Base-by-base conservation (phyloP, 92 coral and sea anemone genomes). In the Plumapathes pennacea region DNA sequence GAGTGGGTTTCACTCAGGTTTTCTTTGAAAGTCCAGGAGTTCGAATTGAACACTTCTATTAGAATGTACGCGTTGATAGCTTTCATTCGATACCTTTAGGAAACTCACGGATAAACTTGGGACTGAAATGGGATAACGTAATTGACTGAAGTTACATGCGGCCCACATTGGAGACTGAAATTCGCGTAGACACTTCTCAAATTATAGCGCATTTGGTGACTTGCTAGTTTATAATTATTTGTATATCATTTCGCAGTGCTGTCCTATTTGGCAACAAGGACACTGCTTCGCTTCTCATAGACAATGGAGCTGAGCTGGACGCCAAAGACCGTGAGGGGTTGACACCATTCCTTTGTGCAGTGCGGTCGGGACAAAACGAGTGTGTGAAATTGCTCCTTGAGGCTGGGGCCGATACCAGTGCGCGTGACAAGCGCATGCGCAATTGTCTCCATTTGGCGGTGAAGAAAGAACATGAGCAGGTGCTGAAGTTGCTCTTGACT, bases 401-500 rank as follows among this genome's bases (percentile, higher is more conserved):
- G 33, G 57, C 45, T n/a, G 95, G 85, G n/a, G 89, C 89, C n/a
- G 77, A 71, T 23, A 52, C 71, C 5, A 46, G 27, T 30, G 69
- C 85, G 5, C 80, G 87, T 45, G 95, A 86, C 17, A 81, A 70
- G 32, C 47, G 64, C 59, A 71, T 70, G 41, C 77, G 85, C 10
- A 51, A 73, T 10, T 44, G 89, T 61, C 75, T 86, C 60, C 95
- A 86, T 46, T 57, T 86, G 25, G 84, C 89, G 6, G 84, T 78
- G 23, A 66, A 75, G 32, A 46, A 70, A 36, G 74, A 68, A 19
- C 64, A 46, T 19, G 78, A 54, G 41, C 53, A 69, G 25, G 57
- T 76, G 30, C 25, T 81, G 12, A 61, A 48, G 55, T 37, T 86
- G 61, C 17, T 86, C 30, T 18, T 86, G 11, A 52, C 60, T 34